phyloP scores from a whole-genome alignment of 2,113 vertebrate species.

The Amphiprion ocellaris region DNA sequence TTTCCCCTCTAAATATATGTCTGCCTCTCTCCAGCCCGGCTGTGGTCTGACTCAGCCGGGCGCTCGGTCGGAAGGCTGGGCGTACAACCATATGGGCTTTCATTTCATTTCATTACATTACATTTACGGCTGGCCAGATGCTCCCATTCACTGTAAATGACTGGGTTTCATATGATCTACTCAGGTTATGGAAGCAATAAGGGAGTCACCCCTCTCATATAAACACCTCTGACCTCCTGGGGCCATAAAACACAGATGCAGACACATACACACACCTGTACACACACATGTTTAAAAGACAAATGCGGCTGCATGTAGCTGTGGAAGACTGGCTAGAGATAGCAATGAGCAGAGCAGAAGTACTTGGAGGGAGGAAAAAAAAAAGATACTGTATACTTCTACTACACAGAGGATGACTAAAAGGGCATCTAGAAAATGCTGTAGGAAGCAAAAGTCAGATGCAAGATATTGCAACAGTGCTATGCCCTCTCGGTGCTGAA shows the following conservation, averaged over 20 bases:
- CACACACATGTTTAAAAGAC: slow-evolving; percentile 32
- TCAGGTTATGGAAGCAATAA: slow-evolving; percentile 81
- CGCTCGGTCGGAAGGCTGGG: slow-evolving; percentile 12
- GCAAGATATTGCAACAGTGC: slow-evolving; percentile 56
- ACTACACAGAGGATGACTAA: slow-evolving; percentile 50
- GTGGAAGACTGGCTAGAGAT: slow-evolving; percentile 24
- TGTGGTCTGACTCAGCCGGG: slow-evolving; percentile 41
- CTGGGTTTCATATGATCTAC: slow-evolving; percentile 77
- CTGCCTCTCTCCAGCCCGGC: neutral
- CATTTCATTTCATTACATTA: slow-evolving; percentile 78
- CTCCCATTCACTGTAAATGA: slow-evolving; percentile 80
- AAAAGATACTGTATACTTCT: slow-evolving; percentile 33
- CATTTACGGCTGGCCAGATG: slow-evolving; percentile 78
- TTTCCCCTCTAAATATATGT: neutral
- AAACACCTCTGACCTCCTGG: slow-evolving; percentile 75
- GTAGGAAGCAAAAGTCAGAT: slow-evolving; percentile 66
- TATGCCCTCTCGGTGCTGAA: slow-evolving; percentile 55
- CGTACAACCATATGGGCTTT: slow-evolving; percentile 62
- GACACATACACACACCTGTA: slow-evolving; percentile 24
- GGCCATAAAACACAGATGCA: slow-evolving; percentile 66
- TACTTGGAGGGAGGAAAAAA: slow-evolving; percentile 24
- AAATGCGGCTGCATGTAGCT: slow-evolving; percentile 43
- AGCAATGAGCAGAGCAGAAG: slow-evolving; percentile 27
- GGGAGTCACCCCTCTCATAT: slow-evolving; percentile 74
- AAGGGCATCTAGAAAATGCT: slow-evolving; percentile 60